Conservation (phyloP, 1,140 invertebrate genomes). For the Drosophila sturtevanti region DNA sequence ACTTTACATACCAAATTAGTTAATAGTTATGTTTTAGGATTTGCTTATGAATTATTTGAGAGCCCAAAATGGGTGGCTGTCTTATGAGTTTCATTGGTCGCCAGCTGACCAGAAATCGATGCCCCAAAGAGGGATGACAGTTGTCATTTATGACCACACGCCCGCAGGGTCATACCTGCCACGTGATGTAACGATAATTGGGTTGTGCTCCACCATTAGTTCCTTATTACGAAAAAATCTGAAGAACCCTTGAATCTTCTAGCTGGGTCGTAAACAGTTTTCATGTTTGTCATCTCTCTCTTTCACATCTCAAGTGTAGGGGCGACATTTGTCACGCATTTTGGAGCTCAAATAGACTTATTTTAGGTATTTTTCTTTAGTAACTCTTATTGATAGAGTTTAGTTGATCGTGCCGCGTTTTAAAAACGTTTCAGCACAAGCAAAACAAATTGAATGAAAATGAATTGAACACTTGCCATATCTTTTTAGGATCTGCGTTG, state of each 20-base stretch:
- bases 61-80: constrained; percentile 47
- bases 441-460: neutral
- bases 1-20: constrained; percentile 81
- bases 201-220: neutral
- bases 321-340: constrained; percentile 64
- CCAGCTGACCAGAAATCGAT: constrained; percentile 43
- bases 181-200: neutral
- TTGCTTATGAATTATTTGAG: constrained; percentile 62
- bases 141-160: constrained; percentile 16
- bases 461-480: constrained; percentile 58
- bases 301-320: constrained; percentile 18
- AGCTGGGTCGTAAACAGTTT: neutral
- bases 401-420: constrained; percentile 61
- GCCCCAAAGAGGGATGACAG: constrained; percentile 25
- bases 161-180: neutral
- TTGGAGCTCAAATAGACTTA: constrained; percentile 82
- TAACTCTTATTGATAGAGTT: constrained; percentile 65
- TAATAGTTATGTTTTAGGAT: constrained; percentile 77
- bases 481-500: constrained; percentile 58
- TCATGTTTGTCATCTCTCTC: neutral
- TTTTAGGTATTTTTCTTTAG: constrained; percentile 68
- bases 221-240: neutral
- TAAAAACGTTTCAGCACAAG: constrained; percentile 57
- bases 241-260: neutral
- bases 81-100: constrained; percentile 64